Evolutionary conservation across 2,888 invertebrate species (phyloP), one percentile per base, ranked within the genome.

Genomic region (Peribatodes rhomboidaria): DNA sequence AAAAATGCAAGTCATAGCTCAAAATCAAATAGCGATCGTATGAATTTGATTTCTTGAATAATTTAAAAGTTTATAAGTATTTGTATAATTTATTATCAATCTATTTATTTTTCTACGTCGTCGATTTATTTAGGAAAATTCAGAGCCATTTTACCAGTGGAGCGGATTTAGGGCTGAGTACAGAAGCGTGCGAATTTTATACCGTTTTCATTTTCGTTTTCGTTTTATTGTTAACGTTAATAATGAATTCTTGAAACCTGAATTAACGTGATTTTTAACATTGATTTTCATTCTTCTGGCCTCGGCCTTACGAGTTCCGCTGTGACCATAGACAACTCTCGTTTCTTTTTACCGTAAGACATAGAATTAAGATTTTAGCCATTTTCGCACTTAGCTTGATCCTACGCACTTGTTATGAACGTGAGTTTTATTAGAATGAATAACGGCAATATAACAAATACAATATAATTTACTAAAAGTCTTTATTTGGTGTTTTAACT

Each of bases 351-450:
- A 90, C 86, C 84, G 82, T 92, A 90, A 91, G 90, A 89, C 86
- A 86, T 92, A 92, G 91, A 88, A 89, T 81, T 80, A 90, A 90
- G 90, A 86, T 81, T 80, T 81, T 85, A 83, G 91, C 91, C 92
- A 90, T 89, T 84, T 85, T 85, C 82, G 84, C 88, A 88, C 86
- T 85, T 85, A 88, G 87, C 84, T 90, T 86, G 18, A 14, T 33
- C 44, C 35, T n/a, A 20, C 18, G 8, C 22, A 20, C 10, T 55
- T 35, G n/a, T n/a, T 33, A 18, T 55, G 55, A 44, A 55, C n/a
- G 55, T 44, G 54, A 11, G 14, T n/a, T 11, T 35, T 8, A 35
- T n/a, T n/a, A n/a, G n/a, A n/a, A n/a, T n/a, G n/a, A n/a, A n/a
- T n/a, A n/a, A n/a, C n/a, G n/a, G n/a, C n/a, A n/a, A n/a, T n/a